A percentile compares a stretch with the other conserved stretches of the same genome.
Evolutionary conservation across 1,140 invertebrate species (phyloP).

Genomic region (Palaemon carinicauda): DNA sequence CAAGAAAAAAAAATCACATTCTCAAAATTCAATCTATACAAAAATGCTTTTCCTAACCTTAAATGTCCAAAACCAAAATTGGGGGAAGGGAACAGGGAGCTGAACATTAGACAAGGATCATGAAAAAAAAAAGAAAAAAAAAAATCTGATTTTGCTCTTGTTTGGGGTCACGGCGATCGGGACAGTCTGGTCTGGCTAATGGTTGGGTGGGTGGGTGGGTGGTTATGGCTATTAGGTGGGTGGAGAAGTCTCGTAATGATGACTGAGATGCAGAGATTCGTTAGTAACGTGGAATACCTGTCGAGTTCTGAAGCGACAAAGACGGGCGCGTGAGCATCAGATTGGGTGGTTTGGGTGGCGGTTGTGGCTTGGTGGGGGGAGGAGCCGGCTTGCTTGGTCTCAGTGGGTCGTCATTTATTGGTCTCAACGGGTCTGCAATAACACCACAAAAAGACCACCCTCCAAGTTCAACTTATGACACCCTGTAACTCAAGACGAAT

Average conservation of each 20-base stretch:
- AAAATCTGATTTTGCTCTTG: neutral
- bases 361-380: slow-evolving; percentile 28
- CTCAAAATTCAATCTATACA: no score
- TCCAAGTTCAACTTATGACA: neutral
- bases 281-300: slow-evolving; percentile 26
- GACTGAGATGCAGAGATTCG: neutral
- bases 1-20: no score
- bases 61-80: no score
- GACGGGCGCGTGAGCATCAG: slow-evolving; percentile 50
- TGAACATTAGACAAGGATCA: neutral
- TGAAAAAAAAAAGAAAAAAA: no score
- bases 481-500: neutral
- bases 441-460: slow-evolving; percentile 7
- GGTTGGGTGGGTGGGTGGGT: neutral
- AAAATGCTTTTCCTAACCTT: no score
- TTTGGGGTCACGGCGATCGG: neutral
- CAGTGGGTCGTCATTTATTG: slow-evolving; percentile 30
- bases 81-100: no score
- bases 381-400: slow-evolving; percentile 12
- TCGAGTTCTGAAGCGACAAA: slow-evolving; percentile 52
- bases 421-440: slow-evolving; percentile 46
- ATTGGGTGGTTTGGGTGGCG: slow-evolving; percentile 51
- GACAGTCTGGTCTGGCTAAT: neutral
- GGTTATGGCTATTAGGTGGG: no score
- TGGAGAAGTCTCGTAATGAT: neutral